Conservation (phyloP, 2,888 invertebrate species). For the Macrosiphum euphorbiae region DNA sequence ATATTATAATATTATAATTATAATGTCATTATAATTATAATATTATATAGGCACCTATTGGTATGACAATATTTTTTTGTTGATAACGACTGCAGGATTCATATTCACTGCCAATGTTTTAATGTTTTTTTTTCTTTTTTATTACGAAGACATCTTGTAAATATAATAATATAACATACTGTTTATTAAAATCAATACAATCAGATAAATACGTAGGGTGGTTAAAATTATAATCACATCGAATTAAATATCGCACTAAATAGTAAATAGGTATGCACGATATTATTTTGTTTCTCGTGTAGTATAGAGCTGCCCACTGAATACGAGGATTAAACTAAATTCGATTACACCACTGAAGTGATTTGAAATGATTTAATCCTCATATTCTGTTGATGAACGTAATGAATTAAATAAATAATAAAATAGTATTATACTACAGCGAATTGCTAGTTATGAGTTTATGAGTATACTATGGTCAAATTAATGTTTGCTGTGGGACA, state of each 20-base stretch:
- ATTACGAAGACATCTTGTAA: not conserved
- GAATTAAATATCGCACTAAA: not conserved
- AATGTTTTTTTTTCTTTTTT: not conserved
- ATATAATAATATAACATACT: not conserved
- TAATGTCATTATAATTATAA: conserved; percentile 4
- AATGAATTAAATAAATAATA: not conserved
- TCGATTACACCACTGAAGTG: not conserved
- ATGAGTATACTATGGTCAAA: not conserved
- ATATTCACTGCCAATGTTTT: conserved; percentile 51
- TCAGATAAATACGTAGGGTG: not conserved
- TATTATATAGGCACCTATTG: conserved; percentile 1
- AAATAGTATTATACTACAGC: not conserved
- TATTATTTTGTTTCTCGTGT: not conserved
- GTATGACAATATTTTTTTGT: conserved; percentile 10
- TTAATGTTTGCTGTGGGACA: not conserved
- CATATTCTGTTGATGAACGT: not conserved
- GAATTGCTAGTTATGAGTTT: not conserved
- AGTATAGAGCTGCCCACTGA: not conserved
- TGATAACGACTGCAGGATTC: not conserved
- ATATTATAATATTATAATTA: not conserved
- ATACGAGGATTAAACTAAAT: not conserved
- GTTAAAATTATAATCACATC: not conserved
- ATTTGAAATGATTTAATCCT: not conserved
- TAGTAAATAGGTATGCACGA: not conserved
- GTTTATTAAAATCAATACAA: conserved; percentile 3